Conservation (phyloP, 1,140 invertebrate genomes). For the Macrostomum lignano region DNA sequence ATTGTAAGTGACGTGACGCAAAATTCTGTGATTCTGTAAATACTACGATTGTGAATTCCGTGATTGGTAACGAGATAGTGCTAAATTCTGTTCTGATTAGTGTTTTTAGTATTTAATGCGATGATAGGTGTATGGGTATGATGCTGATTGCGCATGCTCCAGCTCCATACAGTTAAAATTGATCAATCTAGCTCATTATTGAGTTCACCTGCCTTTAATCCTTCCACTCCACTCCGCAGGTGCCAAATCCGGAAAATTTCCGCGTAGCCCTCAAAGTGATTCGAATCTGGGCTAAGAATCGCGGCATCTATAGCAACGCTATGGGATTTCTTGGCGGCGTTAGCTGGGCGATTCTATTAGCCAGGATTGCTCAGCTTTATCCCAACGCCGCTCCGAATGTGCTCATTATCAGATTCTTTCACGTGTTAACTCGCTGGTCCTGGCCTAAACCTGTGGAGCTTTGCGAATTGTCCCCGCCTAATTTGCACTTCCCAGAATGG, state of each 20-base stretch:
- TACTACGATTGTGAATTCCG: too few species aligned
- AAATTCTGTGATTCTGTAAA: too few species aligned
- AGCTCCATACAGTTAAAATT: too few species aligned
- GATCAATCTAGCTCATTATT: too few species aligned
- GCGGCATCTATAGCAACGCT: slow-evolving; percentile 89
- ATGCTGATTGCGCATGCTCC: too few species aligned
- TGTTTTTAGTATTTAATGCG: too few species aligned
- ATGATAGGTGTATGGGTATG: too few species aligned
- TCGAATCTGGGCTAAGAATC: slow-evolving; percentile 91
- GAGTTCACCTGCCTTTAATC: too few species aligned
- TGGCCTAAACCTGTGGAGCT: slow-evolving; percentile 81
- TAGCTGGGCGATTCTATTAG: slow-evolving; percentile 96
- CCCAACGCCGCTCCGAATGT: slow-evolving; percentile 78
- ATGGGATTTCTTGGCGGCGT: slow-evolving; percentile 90
- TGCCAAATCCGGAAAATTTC: slow-evolving; percentile 56
- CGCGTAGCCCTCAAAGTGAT: slow-evolving; percentile 65
- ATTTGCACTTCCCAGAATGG: slow-evolving; percentile 8
- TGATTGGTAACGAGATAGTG: too few species aligned
- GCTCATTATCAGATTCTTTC: slow-evolving; percentile 84
- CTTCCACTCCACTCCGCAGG: too few species aligned
- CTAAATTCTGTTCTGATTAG: too few species aligned
- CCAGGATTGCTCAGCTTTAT: slow-evolving; percentile 85
- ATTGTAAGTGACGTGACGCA: too few species aligned
- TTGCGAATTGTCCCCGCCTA: slow-evolving; percentile 30
- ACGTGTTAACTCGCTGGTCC: slow-evolving; percentile 68